Conservation (phyloP, 2,797 vertebrate genomes). For the Fundulus diaphanus region DNA sequence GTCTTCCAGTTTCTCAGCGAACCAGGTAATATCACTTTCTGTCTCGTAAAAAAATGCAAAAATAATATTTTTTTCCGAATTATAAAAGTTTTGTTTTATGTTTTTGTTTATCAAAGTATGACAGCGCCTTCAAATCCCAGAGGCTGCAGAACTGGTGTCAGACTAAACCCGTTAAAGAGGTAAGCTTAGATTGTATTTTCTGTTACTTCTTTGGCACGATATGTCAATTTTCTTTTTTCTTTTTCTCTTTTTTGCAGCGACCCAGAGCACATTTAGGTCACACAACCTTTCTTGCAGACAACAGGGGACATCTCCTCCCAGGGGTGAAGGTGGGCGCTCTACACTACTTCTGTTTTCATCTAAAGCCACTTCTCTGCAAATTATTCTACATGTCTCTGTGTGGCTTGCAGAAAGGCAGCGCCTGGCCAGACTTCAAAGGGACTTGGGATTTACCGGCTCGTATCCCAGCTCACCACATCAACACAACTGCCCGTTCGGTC, state of each 20-base stretch:
- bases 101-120: slow-evolving; percentile 73
- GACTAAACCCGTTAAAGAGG: slow-evolving; percentile 77
- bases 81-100: not conserved
- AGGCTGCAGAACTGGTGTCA: slow-evolving; percentile 85
- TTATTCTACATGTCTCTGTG: not conserved
- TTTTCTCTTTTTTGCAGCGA: slow-evolving; percentile 66
- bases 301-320: slow-evolving; percentile 86
- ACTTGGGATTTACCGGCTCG: slow-evolving; percentile 79
- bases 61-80: not conserved
- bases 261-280: slow-evolving; percentile 74
- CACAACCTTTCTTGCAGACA: slow-evolving; percentile 81
- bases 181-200: slow-evolving; percentile 42
- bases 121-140: slow-evolving; percentile 78
- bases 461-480: slow-evolving; percentile 60
- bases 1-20: slow-evolving; percentile 78
- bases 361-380: not conserved
- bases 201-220: not conserved
- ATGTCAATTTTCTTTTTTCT: not conserved
- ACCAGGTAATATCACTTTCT: slow-evolving; percentile 67
- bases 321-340: slow-evolving; percentile 77
- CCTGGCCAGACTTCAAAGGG: slow-evolving; percentile 77
- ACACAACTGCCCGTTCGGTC: slow-evolving; percentile 75
- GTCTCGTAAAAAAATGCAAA: not conserved
- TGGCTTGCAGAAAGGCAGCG: slow-evolving; percentile 56
- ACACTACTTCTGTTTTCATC: not conserved